Evolutionary conservation across 2,888 invertebrate species (phyloP).

Genomic region (Stegophylla sp.): DNA sequence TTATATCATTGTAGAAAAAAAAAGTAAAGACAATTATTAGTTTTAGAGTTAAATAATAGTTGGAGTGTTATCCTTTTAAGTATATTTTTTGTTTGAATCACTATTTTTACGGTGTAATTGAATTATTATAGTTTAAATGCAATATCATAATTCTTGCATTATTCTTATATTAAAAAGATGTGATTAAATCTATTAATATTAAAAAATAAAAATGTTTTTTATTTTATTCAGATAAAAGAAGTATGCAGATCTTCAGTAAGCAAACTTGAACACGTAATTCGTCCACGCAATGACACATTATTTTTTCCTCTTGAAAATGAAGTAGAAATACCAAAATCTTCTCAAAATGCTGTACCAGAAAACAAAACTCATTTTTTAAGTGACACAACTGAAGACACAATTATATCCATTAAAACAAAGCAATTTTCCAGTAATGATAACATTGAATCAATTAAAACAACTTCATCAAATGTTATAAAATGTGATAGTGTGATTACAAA

Average conservation of each 20-base stretch:
- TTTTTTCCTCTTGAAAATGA: conserved; percentile 56
- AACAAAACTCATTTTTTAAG: conserved; percentile 47
- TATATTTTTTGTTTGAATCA: not conserved
- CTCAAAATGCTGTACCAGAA: conserved; percentile 30
- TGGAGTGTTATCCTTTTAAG: too few species aligned
- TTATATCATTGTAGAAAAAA: too few species aligned
- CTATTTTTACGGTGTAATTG: not conserved
- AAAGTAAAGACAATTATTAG: too few species aligned
- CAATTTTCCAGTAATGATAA: not conserved
- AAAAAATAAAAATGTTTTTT: too few species aligned
- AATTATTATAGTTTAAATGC: too few species aligned
- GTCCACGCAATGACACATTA: conserved; percentile 58
- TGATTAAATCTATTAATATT: too few species aligned
- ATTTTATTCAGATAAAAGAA: conserved; percentile 57
- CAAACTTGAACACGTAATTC: conserved; percentile 59
- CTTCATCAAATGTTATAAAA: not conserved
- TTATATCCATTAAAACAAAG: not conserved
- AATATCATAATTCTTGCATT: too few species aligned
- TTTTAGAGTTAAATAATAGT: too few species aligned
- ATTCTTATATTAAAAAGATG: too few species aligned
- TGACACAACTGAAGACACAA: not conserved
- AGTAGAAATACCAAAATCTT: conserved; percentile 20
- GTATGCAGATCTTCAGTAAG: conserved; percentile 57
- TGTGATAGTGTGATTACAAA: not conserved
- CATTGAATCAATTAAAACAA: not conserved